A percentile compares a stretch with the other conserved stretches of the same genome.
phyloP scores from a whole-genome alignment of 2,797 vertebrate species.

The Monodelphis domestica region DNA sequence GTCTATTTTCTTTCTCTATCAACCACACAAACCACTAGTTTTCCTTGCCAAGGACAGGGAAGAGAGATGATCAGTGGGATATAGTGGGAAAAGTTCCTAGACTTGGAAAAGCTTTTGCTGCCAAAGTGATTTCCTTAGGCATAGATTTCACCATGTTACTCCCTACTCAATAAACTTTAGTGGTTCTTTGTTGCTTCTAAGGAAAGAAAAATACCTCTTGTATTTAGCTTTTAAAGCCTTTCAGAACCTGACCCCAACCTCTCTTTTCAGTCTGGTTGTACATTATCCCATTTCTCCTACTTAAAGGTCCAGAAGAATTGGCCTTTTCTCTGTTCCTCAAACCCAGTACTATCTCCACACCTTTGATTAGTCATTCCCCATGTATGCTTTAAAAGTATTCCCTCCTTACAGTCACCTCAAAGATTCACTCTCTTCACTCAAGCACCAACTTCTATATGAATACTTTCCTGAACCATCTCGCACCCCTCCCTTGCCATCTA shows the following conservation, averaged over 20 bases:
- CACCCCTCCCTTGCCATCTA: not conserved
- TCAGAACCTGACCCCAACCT: not conserved
- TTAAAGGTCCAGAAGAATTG: not conserved
- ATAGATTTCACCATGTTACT: not conserved
- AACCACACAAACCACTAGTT: constrained; percentile 50
- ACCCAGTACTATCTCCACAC: not conserved
- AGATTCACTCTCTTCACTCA: not conserved
- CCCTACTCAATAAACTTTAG: not conserved
- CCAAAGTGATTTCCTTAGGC: not conserved
- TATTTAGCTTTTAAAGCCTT: not conserved
- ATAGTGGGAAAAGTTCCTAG: not conserved
- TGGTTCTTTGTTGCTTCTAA: not conserved
- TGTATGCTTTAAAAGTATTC: not conserved
- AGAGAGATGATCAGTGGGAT: constrained; percentile 11
- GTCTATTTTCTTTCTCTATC: constrained; percentile 47
- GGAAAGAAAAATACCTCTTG: not conserved
- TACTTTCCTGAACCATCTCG: not conserved
- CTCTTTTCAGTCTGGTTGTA: not conserved
- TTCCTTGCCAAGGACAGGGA: constrained; percentile 34
- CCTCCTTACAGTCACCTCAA: not conserved
- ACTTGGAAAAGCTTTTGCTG: not conserved
- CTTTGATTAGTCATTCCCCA: not conserved
- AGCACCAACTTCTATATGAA: not conserved
- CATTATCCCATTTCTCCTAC: not conserved
- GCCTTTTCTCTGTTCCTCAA: not conserved